Evolutionary conservation across 2,113 vertebrate genomes (phyloP), one percentile per base, ranked within the genome.

Genomic region (Meles meles): DNA sequence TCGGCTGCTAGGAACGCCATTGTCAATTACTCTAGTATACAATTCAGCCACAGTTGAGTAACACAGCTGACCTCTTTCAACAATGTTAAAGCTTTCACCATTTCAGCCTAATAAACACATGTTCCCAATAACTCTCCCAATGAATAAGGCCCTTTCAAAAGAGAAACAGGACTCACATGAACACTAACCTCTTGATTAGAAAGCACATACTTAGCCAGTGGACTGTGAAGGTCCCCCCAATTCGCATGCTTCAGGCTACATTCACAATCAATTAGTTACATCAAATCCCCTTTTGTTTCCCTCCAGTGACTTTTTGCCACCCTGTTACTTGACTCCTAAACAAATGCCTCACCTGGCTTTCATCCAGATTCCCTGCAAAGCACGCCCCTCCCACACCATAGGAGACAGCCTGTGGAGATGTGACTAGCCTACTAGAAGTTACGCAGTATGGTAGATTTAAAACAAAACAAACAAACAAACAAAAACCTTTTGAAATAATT

Each of bases 51-150:
- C 74, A 37, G 96, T 96, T 97, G 96, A 98, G 96, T 90, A 98
- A 97, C 95, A 95, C 6, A 25, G 90, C 71, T 94, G 90, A 97
- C 47, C 94, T 84, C 98, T 98, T 98, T 97, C 98, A 98, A 97
- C 72, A 96, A 96, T 61, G 65, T 88, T 93, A 90, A 55, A 98
- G 97, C 89, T 94, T 97, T 97, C 96, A 69, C 90, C 90, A 96
- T 79, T 86, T 93, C 17, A 49, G 98, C 84, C 96, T 97, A 94
- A 98, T 98, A 97, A 98, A 98, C 98, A 98, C 95, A 92, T 98
- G 99, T 98, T 99, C 95, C 97, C 93, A 99, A 96, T 98, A 98
- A 98, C 93, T 98, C n/a, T 89, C 67, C 97, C 98, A 95, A 93
- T 97, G 97, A 96, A 97, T 95, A 92, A 42, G 7, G 90, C 97